phyloP scores from a whole-genome alignment of 2,113 vertebrate genomes.

The Pseudorhombus dupliciocellatus region DNA sequence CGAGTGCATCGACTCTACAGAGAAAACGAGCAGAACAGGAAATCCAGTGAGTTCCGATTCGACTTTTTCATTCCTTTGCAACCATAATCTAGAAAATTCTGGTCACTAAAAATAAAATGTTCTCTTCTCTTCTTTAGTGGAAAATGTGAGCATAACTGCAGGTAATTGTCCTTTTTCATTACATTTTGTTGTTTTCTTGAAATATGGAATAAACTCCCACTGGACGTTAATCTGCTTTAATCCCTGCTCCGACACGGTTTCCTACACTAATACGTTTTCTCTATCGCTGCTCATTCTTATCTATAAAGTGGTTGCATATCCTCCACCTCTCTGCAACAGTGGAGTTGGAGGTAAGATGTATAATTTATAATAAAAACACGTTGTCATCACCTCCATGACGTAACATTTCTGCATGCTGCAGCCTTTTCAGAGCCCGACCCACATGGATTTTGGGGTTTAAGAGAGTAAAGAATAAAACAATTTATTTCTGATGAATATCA shows the following conservation, averaged over 20 bases:
- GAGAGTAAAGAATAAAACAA: too few relatives aligned
- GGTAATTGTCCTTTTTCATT: slow-evolving; percentile 67
- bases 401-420: slow-evolving; percentile 38
- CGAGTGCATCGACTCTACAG: slow-evolving; percentile 93
- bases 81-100: not conserved
- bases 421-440: not conserved
- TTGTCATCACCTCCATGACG: slow-evolving; percentile 27
- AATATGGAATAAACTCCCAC: too few relatives aligned
- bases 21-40: slow-evolving; percentile 91
- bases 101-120: not conserved
- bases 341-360: slow-evolving; percentile 79
- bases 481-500: too few relatives aligned
- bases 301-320: slow-evolving; percentile 80
- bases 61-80: not conserved
- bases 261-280: slow-evolving; percentile 49
- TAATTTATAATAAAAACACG: slow-evolving; percentile 14
- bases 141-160: slow-evolving; percentile 83
- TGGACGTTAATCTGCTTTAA: not conserved
- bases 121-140: slow-evolving; percentile 74
- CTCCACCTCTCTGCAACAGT: slow-evolving; percentile 80
- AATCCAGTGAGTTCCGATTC: slow-evolving; percentile 83
- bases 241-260: not conserved
- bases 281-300: slow-evolving; percentile 47
- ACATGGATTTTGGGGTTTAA: too few relatives aligned
- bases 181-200: too few relatives aligned